phyloP scores from a whole-genome alignment of 1,140 invertebrate genomes.

The Drosophila hydei region DNA sequence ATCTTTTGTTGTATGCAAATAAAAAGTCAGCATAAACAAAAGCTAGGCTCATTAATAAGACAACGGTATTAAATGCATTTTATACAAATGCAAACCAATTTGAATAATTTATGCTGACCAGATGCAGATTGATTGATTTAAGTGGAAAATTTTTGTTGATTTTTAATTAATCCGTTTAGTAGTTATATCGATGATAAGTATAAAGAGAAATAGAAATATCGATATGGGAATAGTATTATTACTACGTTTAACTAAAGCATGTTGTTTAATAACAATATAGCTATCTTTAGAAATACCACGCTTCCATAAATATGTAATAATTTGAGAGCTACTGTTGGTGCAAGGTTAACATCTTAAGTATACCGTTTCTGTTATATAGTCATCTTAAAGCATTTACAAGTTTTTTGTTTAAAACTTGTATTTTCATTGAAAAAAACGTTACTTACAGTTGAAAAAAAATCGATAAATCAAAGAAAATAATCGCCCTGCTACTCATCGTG shows the following conservation, averaged over 20 bases:
- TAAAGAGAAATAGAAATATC: background rate
- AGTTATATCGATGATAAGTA: background rate
- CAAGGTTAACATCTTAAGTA: background rate
- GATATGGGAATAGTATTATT: background rate
- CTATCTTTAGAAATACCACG: too few relatives aligned
- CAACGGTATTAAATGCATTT: constrained; percentile 57
- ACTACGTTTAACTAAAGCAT: too few relatives aligned
- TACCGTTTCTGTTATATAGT: too few relatives aligned
- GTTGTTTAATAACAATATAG: constrained; percentile 3
- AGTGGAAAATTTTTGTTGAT: constrained; percentile 25
- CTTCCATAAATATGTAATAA: background rate
- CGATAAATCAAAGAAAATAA: constrained; percentile 8
- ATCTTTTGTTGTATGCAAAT: constrained; percentile 50
- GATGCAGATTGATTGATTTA: constrained; percentile 37
- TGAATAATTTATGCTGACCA: constrained; percentile 21
- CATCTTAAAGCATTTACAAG: too few relatives aligned
- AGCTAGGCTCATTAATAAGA: background rate
- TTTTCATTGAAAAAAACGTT: constrained; percentile 8
- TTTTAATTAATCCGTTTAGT: constrained; percentile 5
- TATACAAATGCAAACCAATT: constrained; percentile 13
- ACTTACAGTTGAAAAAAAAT: background rate
- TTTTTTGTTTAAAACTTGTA: background rate
- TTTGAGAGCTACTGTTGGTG: background rate
- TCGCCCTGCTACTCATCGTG: constrained; percentile 3
- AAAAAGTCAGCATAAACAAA: constrained; percentile 2